Evolutionary conservation across 2,113 vertebrate species (phyloP).

Genomic region (Grallaria varia): DNA sequence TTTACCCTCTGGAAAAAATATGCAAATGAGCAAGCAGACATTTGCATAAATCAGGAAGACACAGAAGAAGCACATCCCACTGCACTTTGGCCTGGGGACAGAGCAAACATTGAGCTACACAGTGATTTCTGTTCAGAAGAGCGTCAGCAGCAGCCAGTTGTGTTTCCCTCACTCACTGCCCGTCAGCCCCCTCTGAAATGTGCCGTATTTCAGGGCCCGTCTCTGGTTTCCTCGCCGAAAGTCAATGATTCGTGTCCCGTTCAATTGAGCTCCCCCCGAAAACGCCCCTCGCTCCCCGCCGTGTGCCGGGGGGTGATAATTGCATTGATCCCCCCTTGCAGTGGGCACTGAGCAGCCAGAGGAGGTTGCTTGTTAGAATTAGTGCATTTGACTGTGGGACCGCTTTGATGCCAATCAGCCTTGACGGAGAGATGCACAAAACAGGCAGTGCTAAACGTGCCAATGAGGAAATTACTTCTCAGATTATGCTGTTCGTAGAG

Average conservation of each 20-base stretch:
- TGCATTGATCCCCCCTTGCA: constrained; percentile 61
- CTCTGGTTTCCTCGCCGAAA: constrained; percentile 50
- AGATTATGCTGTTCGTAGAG: neutral
- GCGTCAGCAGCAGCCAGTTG: neutral
- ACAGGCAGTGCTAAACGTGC: neutral
- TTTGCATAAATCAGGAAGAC: neutral
- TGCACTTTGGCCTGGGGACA: neutral
- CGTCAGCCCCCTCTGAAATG: constrained; percentile 15
- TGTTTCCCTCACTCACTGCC: neutral
- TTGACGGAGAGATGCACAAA: constrained; percentile 35
- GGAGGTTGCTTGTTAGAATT: constrained; percentile 21
- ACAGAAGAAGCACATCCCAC: neutral
- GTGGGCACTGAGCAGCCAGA: neutral
- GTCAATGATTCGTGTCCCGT: constrained; percentile 66
- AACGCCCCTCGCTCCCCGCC: no score
- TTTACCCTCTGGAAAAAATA: neutral
- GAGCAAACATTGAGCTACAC: neutral
- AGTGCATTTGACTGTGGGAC: constrained; percentile 1
- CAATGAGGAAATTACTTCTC: constrained; percentile 53
- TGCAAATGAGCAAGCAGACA: neutral
- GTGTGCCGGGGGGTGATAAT: constrained; percentile 63
- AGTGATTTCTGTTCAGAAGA: neutral
- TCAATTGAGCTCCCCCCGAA: constrained; percentile 55
- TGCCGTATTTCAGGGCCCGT: constrained; percentile 25
- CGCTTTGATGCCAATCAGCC: constrained; percentile 34